Evolutionary conservation across 1,140 invertebrate species (phyloP).

Genomic region (Procambarus clarkii): DNA sequence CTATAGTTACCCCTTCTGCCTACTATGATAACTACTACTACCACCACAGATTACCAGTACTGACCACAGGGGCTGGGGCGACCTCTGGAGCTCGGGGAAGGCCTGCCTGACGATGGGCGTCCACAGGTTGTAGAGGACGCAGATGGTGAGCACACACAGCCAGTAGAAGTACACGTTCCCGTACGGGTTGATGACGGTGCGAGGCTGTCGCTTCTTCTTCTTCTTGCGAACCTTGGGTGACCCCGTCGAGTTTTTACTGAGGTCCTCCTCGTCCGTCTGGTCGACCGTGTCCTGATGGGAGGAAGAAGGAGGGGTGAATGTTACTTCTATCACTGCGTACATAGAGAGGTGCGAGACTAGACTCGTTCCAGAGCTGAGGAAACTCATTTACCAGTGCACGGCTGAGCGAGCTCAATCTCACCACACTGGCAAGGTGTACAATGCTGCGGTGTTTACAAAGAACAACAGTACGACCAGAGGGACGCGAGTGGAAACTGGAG

Average conservation of each 20-base stretch:
- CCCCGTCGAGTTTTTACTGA: slow-evolving; percentile 67
- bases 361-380: no score
- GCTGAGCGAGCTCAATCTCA: no score
- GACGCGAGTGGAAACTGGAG: no score
- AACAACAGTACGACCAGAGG: no score
- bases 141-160: slow-evolving; percentile 90
- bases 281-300: slow-evolving; percentile 72
- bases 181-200: slow-evolving; percentile 94
- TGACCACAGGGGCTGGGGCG: slow-evolving; percentile 64
- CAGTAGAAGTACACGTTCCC: slow-evolving; percentile 97
- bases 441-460: no score
- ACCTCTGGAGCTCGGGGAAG: slow-evolving; percentile 88
- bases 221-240: slow-evolving; percentile 79
- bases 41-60: neutral
- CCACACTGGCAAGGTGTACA: no score
- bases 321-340: neutral
- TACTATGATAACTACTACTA: neutral
- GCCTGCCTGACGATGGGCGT: slow-evolving; percentile 95
- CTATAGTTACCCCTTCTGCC: neutral
- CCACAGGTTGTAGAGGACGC: slow-evolving; percentile 96
- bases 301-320: slow-evolving; percentile 6
- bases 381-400: no score
- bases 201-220: slow-evolving; percentile 81
- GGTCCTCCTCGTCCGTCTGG: slow-evolving; percentile 71
- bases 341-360: no score